Conservation (phyloP, 2,797 vertebrate genomes). For the Microctenopoma stevenorrisi region DNA sequence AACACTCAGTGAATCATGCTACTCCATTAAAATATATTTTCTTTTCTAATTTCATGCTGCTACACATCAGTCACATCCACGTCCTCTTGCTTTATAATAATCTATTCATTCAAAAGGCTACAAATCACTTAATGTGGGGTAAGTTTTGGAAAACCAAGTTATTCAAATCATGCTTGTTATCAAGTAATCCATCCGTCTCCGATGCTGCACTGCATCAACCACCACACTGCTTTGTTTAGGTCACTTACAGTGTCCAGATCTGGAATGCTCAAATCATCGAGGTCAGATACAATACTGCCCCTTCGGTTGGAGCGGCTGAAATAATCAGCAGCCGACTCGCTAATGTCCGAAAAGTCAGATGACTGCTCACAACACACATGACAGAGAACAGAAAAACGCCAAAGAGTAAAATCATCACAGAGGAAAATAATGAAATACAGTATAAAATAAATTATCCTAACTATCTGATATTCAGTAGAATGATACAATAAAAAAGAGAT, state of each 20-base stretch:
- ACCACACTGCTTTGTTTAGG: constrained; percentile 10
- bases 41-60: constrained; percentile 37
- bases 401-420: constrained; percentile 5
- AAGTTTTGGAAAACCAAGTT: constrained; percentile 26
- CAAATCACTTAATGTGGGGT: constrained; percentile 11
- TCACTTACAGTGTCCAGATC: constrained; percentile 91
- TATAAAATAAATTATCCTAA: neutral
- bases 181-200: constrained; percentile 8
- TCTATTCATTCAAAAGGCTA: neutral
- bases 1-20: constrained; percentile 25
- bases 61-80: constrained; percentile 15
- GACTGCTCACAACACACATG: constrained; percentile 76
- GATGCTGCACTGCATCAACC: constrained; percentile 45
- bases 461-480: neutral
- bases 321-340: constrained; percentile 95
- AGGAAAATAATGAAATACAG: constrained; percentile 22
- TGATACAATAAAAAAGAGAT: neutral
- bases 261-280: constrained; percentile 89
- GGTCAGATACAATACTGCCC: constrained; percentile 93
- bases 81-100: neutral
- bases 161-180: neutral
- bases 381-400: constrained; percentile 32
- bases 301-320: constrained; percentile 93
- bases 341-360: constrained; percentile 91
- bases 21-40: constrained; percentile 2